Evolutionary conservation across 2,797 vertebrate species (phyloP), one percentile per base, ranked within the genome.

Genomic region (Helarctos malayanus): DNA sequence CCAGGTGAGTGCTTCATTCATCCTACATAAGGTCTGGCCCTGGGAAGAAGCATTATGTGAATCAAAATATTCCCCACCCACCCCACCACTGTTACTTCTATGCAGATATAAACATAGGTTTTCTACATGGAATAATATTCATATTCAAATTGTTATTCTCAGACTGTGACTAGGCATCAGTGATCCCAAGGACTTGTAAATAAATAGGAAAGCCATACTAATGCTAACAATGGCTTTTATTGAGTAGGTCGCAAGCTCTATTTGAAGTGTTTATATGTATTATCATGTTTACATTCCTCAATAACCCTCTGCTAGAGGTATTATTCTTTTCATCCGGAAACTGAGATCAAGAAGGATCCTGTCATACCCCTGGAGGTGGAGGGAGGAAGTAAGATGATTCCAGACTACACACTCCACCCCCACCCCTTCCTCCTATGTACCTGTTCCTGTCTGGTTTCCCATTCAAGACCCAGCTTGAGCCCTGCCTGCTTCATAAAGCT

Each of bases 321-420:
- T 63, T 80, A 63, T 35, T 56, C 35, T 76, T 93, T 92, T 56
- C 25, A 38, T 81, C 57, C 93, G 45, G 65, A 52, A 91, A 96
- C 29, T 75, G 45, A 91, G 52, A 35, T 38, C 29, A 19, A 65
- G 21, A 63, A 80, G 38, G 45, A 69, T n/a, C 7, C 5, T 35
- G 19, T 47, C 54, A 78, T n/a, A 61, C 18, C 15, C 3, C 52
- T 65, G 65, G 59, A 80, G 59, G 47, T 15, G 14, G 7, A 52
- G 14, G 29, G 23, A 49, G 16, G 12, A 47, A 32, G 45, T 7
- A 23, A 49, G 57, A 35, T 71, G 45, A 18, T 21, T 12, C 35
- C 29, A 78, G 59, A 38, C 3, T 45, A 10, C 3, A 6, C 13
- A 1, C 2, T 84, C 25, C 25, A 29, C 7, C n/a, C 9, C 7